Evolutionary conservation across 2,888 invertebrate species (phyloP), one percentile per base, ranked within the genome.

Genomic region (Balanococcus diminutus): DNA sequence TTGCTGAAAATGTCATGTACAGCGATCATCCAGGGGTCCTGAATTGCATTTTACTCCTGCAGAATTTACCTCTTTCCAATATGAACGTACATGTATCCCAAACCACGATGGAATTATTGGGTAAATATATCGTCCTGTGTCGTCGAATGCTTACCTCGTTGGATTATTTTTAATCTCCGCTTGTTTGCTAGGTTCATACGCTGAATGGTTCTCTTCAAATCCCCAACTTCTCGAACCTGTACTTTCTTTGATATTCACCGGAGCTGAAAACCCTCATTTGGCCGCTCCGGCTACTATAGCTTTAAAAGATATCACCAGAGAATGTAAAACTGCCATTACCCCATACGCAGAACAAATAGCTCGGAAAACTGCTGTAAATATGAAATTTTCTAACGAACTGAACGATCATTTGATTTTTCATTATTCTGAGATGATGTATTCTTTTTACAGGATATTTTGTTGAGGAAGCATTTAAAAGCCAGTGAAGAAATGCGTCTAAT

Each of bases 261-360:
- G 87, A 42, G 85, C 86, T 9, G 85, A 86, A 31, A 87, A 87
- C 86, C 84, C 93, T 88, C 90, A 92, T 0, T 92, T 93, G 36
- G 94, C 95, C 87, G 93, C 95, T 0, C 94, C 95, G 4, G 94
- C 96, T 0, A 96, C 97, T 3, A 93, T 97, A 90, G 97, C 98
- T 31, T 91, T 98, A 14, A 96, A 97, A 89, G 97, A 97, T 89
- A 92, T 98, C 56, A 94, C 96, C 42, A 91, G 94, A 46, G 96
- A 96, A 90, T 96, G 96, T 89, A 93, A 93, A 88, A 90, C 93
- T 82, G 93, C 94, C 89, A 92, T 98, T 88, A 92, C 93, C 81
- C 94, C 95, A 0, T 95, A 94, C 88, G 95, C 95, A 67, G 85
- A 86, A 81, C 72, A 82, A 81, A 87, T 87, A 32, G 75, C 84